These are phyloP conservation scores for Marcusenius ussheri DNA, from an alignment of 2,113 vertebrate genomes.

Conservation along the genomic window DNA sequence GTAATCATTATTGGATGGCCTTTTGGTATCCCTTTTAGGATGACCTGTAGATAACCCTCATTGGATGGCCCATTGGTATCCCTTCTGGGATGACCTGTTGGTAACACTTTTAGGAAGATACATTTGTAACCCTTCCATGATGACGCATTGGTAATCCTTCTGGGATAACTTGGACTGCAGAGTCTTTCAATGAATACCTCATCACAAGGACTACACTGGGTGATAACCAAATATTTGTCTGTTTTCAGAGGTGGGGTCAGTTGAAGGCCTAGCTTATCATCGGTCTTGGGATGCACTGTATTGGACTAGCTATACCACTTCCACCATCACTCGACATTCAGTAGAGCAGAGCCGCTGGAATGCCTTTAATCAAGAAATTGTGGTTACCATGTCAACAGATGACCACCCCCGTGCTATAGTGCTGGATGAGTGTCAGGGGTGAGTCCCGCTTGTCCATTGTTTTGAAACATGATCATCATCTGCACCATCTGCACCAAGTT, in stretches of 20 bases:
- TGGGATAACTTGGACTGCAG: neutral
- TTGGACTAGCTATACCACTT: conserved; percentile 96
- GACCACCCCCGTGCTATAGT: conserved; percentile 93
- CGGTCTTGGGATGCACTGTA: conserved; percentile 90
- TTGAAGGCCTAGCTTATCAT: conserved; percentile 93
- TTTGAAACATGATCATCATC: neutral
- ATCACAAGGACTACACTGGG: neutral
- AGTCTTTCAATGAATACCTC: neutral
- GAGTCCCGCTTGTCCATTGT: conserved; percentile 45
- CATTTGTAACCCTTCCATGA: too few species aligned
- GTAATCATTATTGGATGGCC: too few species aligned
- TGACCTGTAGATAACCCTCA: neutral
- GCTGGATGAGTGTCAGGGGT: conserved; percentile 93
- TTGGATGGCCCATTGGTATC: neutral
- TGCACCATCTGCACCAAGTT: neutral
- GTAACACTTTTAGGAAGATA: neutral
- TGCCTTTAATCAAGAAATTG: conserved; percentile 83
- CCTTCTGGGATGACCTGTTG: neutral
- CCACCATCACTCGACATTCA: conserved; percentile 89
- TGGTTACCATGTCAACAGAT: conserved; percentile 93
- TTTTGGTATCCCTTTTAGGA: too few species aligned
- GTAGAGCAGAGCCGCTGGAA: conserved; percentile 81
- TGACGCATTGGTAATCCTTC: neutral
- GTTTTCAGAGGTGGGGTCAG: conserved; percentile 81
- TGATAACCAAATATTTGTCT: neutral